phyloP scores from a whole-genome alignment of 2,113 vertebrate species.

The Elaphurus davidianus region DNA sequence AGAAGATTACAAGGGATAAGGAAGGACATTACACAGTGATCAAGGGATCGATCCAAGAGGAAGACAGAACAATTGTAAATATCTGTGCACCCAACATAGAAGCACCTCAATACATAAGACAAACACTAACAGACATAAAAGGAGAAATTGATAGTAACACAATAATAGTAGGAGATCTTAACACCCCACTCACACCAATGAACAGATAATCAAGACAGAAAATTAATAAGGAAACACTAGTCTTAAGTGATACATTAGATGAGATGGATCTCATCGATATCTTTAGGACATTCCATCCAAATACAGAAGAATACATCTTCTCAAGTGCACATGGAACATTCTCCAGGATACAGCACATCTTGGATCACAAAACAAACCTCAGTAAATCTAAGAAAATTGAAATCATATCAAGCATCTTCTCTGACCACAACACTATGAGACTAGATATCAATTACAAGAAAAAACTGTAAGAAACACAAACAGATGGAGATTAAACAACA shows the following conservation, averaged over 20 bases:
- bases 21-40: neutral
- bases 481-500: neutral
- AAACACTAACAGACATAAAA: neutral
- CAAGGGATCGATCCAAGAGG: neutral
- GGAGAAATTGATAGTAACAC: neutral
- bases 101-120: neutral
- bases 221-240: neutral
- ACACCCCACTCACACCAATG: neutral
- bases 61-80: neutral
- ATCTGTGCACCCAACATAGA: neutral
- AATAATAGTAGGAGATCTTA: neutral
- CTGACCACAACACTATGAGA: neutral
- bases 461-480: neutral
- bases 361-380: neutral
- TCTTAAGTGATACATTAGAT: neutral
- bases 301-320: neutral
- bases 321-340: neutral
- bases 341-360: neutral
- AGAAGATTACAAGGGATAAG: neutral
- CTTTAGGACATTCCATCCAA: neutral
- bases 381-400: neutral
- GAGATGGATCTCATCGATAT: neutral
- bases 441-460: no score
- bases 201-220: neutral
- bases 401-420: neutral